Conservation (phyloP, 2,888 invertebrate species). For the Incurvaria masculella region DNA sequence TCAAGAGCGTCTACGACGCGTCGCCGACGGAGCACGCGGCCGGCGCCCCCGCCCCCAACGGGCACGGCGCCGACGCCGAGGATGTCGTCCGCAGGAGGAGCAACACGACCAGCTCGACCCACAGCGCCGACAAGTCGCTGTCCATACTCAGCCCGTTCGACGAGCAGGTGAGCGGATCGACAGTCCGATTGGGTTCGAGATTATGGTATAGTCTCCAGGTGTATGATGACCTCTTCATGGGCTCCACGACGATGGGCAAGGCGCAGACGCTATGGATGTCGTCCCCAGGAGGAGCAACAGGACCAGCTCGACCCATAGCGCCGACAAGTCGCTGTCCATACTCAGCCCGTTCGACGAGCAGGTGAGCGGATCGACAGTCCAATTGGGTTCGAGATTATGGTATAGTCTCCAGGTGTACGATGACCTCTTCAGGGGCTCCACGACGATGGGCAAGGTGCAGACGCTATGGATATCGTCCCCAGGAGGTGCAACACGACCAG, state of each 20-base stretch:
- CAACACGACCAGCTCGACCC: constrained; percentile 42
- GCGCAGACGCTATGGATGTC: constrained; percentile 49
- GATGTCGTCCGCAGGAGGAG: constrained; percentile 43
- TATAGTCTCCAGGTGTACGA: no score
- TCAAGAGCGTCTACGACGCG: constrained; percentile 70
- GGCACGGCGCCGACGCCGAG: constrained; percentile 51
- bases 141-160: constrained; percentile 83
- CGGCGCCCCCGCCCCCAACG: constrained; percentile 30
- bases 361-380: constrained; percentile 27
- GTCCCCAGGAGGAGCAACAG: constrained; percentile 44
- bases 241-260: constrained; percentile 43
- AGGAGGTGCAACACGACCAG: constrained; percentile 43
- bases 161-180: constrained; percentile 53
- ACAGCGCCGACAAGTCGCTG: constrained; percentile 47
- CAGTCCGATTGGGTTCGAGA: no score
- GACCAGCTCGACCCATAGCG: constrained; percentile 41
- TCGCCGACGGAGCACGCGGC: constrained; percentile 37
- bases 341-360: constrained; percentile 88
- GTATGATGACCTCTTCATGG: no score
- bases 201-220: no score
- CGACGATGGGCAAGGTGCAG: no score
- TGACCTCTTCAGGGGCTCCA: no score
- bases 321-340: constrained; percentile 53
- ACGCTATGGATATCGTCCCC: constrained; percentile 51
- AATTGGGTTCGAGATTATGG: no score